These are phyloP conservation scores for Saturnia japonica DNA, from an alignment of 2,888 invertebrate genomes.

Conservation along the genomic window DNA sequence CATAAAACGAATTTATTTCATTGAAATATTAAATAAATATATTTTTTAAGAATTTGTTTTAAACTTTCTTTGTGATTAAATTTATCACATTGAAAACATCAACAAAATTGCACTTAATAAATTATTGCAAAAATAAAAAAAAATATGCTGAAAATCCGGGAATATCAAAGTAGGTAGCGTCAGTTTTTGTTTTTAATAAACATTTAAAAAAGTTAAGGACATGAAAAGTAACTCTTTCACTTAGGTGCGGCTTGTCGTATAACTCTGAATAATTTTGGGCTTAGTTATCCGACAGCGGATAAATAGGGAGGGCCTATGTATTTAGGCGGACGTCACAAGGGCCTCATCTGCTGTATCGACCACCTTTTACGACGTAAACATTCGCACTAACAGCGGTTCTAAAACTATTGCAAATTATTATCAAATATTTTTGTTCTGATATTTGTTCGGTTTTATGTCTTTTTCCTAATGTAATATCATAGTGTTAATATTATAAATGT, in stretches of 20 bases:
- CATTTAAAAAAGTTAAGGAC: conserved; percentile 11
- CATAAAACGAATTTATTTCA: too few species aligned
- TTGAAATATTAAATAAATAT: too few species aligned
- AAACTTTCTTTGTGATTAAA: neutral
- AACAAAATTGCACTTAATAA: neutral
- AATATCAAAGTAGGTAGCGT: neutral
- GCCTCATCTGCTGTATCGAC: conserved; percentile 56
- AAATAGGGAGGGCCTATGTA: conserved; percentile 22
- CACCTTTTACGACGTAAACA: conserved; percentile 76
- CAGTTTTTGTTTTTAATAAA: neutral
- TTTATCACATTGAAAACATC: neutral
- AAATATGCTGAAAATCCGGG: neutral
- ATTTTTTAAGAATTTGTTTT: too few species aligned
- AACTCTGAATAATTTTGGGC: conserved; percentile 17
- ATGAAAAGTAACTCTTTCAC: conserved; percentile 6
- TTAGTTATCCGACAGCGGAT: conserved; percentile 17
- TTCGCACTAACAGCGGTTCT: conserved; percentile 41
- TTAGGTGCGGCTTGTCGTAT: conserved; percentile 12
- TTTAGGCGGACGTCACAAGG: conserved; percentile 42
- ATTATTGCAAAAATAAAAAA: neutral
- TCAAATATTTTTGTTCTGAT: neutral
- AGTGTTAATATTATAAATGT: too few species aligned
- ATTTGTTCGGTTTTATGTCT: neutral
- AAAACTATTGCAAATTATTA: conserved; percentile 44
- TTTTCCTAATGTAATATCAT: neutral